A percentile compares a stretch with the other conserved stretches of the same genome.
Conservation (phyloP, 2,113 vertebrate genomes). For the Bucco capensis region DNA sequence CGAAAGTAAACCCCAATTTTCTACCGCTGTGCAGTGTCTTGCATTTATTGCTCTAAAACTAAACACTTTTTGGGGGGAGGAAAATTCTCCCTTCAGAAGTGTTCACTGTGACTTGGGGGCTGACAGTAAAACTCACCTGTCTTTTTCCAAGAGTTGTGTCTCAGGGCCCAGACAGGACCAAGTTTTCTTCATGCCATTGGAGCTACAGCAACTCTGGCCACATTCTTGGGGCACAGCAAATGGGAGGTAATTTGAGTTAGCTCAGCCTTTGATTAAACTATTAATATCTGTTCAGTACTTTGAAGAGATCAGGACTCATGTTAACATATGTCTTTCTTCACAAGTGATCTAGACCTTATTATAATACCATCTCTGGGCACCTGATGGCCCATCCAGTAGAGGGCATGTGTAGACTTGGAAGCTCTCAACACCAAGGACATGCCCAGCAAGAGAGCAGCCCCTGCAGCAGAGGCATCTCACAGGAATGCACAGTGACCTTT, state of each 20-base stretch:
- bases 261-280: slow-evolving; percentile 65
- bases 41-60: not conserved
- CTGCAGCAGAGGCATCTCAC: not conserved
- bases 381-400: not conserved
- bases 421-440: not conserved
- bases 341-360: not conserved
- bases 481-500: not conserved
- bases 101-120: not conserved
- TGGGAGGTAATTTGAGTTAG: slow-evolving; percentile 61
- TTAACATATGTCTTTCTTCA: not conserved
- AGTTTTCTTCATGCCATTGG: slow-evolving; percentile 45
- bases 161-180: not conserved
- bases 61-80: not conserved
- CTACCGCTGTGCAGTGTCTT: not conserved
- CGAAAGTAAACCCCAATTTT: not conserved
- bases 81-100: not conserved
- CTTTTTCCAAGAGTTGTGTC: slow-evolving; percentile 57
- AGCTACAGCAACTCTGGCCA: slow-evolving; percentile 8
- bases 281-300: slow-evolving; percentile 57
- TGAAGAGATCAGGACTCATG: slow-evolving; percentile 1
- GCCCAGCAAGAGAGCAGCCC: not conserved
- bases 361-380: not conserved
- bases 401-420: not conserved
- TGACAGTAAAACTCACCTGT: slow-evolving; percentile 44
- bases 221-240: slow-evolving; percentile 58